phyloP scores from a whole-genome alignment of 2,888 invertebrate species.

The Stenolophus ochropezus region DNA sequence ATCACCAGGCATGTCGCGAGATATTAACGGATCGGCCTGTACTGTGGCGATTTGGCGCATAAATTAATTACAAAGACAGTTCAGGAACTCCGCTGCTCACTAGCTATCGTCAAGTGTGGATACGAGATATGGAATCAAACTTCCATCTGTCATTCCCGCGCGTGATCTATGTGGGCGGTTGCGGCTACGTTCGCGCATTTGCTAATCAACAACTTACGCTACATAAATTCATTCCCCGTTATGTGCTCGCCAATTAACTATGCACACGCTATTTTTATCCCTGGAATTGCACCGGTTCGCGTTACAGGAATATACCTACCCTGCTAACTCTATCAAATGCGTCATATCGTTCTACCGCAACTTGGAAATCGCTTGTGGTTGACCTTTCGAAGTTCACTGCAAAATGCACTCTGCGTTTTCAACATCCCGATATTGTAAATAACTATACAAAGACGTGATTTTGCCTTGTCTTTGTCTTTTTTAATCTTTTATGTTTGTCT shows the following conservation, averaged over 20 bases:
- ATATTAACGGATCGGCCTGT: constrained; percentile 70
- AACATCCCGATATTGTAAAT: too few species aligned
- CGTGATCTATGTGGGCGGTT: constrained; percentile 13
- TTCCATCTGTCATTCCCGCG: constrained; percentile 52
- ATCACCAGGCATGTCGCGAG: constrained; percentile 67
- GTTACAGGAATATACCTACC: too few species aligned
- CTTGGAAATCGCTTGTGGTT: too few species aligned
- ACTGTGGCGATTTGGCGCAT: constrained; percentile 68
- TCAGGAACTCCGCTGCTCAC: constrained; percentile 55
- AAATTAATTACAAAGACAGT: constrained; percentile 68
- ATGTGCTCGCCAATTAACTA: not conserved
- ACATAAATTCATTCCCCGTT: constrained; percentile 30
- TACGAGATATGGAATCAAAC: constrained; percentile 56
- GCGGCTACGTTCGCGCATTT: not conserved
- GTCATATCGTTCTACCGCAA: too few species aligned
- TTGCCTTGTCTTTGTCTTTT: too few species aligned
- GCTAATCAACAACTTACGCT: constrained; percentile 32
- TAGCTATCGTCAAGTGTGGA: constrained; percentile 53
- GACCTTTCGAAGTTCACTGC: too few species aligned
- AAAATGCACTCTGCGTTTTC: too few species aligned
- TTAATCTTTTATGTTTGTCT: too few species aligned
- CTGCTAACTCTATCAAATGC: too few species aligned
- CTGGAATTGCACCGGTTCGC: not conserved
- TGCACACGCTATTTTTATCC: not conserved
- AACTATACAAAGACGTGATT: too few species aligned